These are phyloP conservation scores for Epizoanthus fatuus DNA, from an alignment of 92 coral and sea anemone species.

Conservation along the genomic window DNA sequence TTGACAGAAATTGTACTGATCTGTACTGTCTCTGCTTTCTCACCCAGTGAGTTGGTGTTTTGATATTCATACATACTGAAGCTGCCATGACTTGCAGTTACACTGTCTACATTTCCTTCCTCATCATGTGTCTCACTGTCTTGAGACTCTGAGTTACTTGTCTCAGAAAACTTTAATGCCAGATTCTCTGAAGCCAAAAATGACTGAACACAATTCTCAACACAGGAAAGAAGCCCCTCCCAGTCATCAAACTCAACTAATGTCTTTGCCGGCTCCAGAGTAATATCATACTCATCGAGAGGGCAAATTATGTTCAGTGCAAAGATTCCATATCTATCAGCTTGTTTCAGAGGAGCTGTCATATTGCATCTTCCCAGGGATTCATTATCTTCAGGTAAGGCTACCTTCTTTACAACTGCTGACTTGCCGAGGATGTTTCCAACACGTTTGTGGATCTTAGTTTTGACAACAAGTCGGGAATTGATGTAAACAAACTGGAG, in stretches of 20 bases:
- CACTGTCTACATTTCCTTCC: background rate
- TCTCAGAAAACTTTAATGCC: background rate
- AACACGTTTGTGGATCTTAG: conserved; percentile 89
- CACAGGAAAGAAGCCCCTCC: conserved; percentile 80
- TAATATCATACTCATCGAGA: conserved; percentile 84
- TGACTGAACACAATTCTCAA: conserved; percentile 73
- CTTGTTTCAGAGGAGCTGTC: conserved; percentile 65
- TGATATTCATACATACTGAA: conserved; percentile 2
- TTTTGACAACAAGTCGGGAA: conserved; percentile 88
- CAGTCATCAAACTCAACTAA: conserved; percentile 96
- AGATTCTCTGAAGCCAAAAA: conserved; percentile 73
- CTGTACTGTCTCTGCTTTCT: conserved; percentile 38
- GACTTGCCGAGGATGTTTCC: conserved; percentile 77
- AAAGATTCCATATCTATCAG: conserved; percentile 86
- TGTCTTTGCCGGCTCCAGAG: conserved; percentile 95
- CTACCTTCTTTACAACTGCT: conserved; percentile 47
- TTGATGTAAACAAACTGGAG: conserved; percentile 93
- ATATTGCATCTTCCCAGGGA: background rate
- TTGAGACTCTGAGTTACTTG: conserved; percentile 32
- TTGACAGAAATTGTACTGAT: conserved; percentile 78
- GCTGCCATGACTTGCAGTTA: conserved; percentile 25
- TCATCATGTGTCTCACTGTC: conserved; percentile 13
- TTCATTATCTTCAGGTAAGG: conserved; percentile 3
- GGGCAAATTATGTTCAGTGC: conserved; percentile 84
- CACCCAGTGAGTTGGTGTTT: background rate